These are phyloP conservation scores for Tokudaia muenninki DNA, from an alignment of 2,797 vertebrate genomes.

Conservation along the genomic window DNA sequence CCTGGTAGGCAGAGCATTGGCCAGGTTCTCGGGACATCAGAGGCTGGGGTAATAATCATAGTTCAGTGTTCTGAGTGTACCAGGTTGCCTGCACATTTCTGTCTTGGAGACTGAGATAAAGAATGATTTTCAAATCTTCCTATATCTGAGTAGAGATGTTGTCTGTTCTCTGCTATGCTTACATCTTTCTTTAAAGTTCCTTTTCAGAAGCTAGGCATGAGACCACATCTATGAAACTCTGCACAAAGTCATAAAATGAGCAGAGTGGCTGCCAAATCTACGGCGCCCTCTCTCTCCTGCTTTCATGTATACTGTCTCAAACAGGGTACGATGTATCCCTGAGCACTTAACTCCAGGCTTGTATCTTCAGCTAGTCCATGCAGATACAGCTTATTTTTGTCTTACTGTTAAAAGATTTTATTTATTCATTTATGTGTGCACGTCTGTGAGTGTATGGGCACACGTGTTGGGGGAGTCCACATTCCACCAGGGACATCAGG, in stretches of 20 bases:
- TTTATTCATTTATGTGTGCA: neutral
- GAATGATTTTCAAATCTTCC: neutral
- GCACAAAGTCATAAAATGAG: neutral
- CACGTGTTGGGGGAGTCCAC: neutral
- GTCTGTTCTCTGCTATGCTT: neutral
- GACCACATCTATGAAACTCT: neutral
- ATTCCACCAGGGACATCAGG: too few relatives aligned
- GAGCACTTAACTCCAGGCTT: neutral
- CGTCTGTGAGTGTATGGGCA: neutral
- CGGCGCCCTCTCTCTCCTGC: neutral
- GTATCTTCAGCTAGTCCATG: neutral
- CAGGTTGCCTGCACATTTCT: neutral
- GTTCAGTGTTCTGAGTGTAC: neutral
- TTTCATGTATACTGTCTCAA: neutral
- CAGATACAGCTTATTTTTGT: neutral
- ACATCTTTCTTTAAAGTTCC: neutral
- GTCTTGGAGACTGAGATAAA: neutral
- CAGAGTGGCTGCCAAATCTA: neutral
- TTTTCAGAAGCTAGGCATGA: constrained; percentile 8
- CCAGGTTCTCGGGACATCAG: neutral
- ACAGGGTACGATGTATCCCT: neutral
- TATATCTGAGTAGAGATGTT: neutral
- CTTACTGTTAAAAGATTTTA: neutral
- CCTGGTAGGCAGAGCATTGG: neutral
- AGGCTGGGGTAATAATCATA: neutral